phyloP scores from a whole-genome alignment of 2,888 invertebrate genomes.

The Acanthosepion esculentum region DNA sequence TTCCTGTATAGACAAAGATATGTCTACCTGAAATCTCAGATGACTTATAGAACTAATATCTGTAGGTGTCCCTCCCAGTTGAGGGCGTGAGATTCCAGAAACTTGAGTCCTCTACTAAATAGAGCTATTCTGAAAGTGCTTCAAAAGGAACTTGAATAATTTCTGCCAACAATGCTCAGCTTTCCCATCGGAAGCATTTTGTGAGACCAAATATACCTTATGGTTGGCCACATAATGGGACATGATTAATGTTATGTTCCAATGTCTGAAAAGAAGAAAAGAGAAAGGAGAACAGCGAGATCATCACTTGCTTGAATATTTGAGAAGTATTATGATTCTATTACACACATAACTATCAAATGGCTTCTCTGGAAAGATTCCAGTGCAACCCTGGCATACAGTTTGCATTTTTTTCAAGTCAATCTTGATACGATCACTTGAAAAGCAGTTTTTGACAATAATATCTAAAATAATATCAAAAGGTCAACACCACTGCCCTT shows the following conservation, averaged over 20 bases:
- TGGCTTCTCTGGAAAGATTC: neutral
- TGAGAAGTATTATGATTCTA: neutral
- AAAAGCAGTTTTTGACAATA: neutral
- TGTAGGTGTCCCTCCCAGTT: neutral
- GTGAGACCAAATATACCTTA: neutral
- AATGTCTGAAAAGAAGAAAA: neutral
- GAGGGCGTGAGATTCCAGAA: neutral
- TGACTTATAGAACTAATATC: neutral
- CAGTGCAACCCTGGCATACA: neutral
- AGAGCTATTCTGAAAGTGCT: neutral
- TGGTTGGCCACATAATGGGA: neutral
- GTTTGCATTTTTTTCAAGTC: neutral
- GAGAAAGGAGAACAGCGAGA: neutral
- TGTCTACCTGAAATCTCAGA: neutral
- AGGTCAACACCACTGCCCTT: neutral
- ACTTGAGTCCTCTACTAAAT: neutral
- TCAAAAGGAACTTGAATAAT: neutral
- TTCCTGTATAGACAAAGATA: neutral
- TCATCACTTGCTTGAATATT: neutral
- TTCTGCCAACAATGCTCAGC: slow-evolving; percentile 8
- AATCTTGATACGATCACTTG: neutral
- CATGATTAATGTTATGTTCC: neutral
- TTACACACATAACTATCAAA: neutral
- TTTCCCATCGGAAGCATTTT: neutral
- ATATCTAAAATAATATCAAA: neutral